phyloP scores from a whole-genome alignment of 1,140 invertebrate genomes.

The Drosophila kanapiae region DNA sequence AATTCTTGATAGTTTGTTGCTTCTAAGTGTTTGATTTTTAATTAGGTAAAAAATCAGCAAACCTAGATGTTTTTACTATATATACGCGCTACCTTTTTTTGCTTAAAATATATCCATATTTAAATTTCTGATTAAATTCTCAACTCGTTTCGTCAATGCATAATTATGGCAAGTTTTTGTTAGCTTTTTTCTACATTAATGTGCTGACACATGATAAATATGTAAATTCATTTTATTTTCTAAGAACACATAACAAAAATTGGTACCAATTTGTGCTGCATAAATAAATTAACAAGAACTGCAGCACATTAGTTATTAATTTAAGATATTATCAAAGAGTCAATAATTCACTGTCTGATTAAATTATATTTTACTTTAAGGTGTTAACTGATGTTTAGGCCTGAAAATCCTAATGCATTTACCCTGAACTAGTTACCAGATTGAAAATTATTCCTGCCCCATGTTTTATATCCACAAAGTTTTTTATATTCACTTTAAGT shows the following conservation, averaged over 20 bases:
- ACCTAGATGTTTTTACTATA: too few relatives aligned
- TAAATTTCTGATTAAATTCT: neutral
- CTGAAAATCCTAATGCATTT: neutral
- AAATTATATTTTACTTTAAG: neutral
- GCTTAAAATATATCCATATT: neutral
- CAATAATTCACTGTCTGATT: neutral
- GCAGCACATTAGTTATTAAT: neutral
- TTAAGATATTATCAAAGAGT: neutral
- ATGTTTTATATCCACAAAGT: neutral
- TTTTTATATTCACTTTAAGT: neutral
- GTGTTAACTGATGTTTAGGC: slow-evolving; percentile 1
- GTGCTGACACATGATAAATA: neutral
- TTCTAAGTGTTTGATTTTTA: neutral
- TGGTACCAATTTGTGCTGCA: neutral
- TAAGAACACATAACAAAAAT: neutral
- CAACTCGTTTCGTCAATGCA: neutral
- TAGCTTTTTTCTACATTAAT: neutral
- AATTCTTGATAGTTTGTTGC: neutral
- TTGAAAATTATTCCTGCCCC: neutral
- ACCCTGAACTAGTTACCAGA: neutral
- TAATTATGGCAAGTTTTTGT: neutral
- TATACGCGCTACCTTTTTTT: too few relatives aligned
- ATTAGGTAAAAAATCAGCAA: neutral
- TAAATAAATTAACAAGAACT: neutral
- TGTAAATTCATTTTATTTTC: neutral